Evolutionary conservation across 2,888 invertebrate genomes (phyloP).

Genomic region (Synanthedon andrenaeformis): DNA sequence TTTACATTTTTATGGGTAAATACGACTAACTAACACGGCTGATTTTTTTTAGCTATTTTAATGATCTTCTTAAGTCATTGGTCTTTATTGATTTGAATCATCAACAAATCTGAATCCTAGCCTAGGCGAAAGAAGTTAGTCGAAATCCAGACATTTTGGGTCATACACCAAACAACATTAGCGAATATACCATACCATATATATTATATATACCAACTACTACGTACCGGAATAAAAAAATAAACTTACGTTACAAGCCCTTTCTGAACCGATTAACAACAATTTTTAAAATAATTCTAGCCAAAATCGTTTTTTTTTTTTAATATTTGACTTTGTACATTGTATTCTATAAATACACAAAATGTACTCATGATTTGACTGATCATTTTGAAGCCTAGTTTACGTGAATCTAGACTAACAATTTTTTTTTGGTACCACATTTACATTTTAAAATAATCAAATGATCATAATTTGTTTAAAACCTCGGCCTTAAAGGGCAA

Average conservation of each 20-base stretch:
- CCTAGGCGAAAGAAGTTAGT: no score
- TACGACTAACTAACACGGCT: no score
- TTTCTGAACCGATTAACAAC: conserved; percentile 16
- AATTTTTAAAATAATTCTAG: conserved; percentile 11
- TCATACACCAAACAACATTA: no score
- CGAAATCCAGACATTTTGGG: background rate
- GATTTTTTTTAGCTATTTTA: no score
- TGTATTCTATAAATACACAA: conserved; percentile 9
- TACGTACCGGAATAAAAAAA: conserved; percentile 29
- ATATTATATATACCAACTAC: conserved; percentile 23
- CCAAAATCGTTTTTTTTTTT: conserved; percentile 7
- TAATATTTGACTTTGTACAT: conserved; percentile 14
- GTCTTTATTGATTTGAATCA: no score
- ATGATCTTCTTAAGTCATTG: no score
- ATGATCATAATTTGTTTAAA: no score
- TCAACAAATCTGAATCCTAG: no score
- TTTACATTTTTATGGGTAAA: conserved; percentile 6
- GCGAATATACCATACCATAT: conserved; percentile 13
- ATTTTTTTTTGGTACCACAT: no score
- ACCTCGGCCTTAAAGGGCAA: no score
- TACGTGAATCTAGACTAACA: background rate
- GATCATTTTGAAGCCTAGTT: background rate
- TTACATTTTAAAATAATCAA: no score
- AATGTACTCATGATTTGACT: conserved; percentile 6
- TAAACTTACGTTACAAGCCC: conserved; percentile 22